A percentile compares a stretch with the other conserved stretches of the same genome.
These are phyloP conservation scores for Lysandra coridon DNA, from an alignment of 2,888 invertebrate species.

Conservation along the genomic window DNA sequence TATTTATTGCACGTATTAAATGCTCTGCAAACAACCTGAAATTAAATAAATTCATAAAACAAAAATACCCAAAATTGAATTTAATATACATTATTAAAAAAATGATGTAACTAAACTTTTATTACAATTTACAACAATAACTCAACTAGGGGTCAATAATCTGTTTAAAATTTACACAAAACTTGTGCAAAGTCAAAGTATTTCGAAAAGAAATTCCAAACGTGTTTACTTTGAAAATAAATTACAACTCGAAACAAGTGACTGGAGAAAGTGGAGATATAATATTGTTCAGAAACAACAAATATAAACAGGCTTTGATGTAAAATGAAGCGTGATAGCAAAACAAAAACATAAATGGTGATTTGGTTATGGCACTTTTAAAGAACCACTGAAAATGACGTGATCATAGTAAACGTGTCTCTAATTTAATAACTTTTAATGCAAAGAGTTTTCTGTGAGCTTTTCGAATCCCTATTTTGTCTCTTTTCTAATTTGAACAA, in stretches of 20 bases:
- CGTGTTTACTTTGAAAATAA: background rate
- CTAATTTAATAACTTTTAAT: too few relatives aligned
- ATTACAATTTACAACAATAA: background rate
- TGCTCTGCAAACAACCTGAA: too few relatives aligned
- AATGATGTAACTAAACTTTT: too few relatives aligned
- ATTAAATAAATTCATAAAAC: too few relatives aligned
- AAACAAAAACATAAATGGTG: background rate
- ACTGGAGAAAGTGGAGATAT: background rate
- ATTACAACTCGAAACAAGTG: background rate
- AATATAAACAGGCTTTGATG: background rate
- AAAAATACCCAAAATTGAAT: too few relatives aligned
- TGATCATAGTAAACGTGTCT: background rate
- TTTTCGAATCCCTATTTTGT: too few relatives aligned
- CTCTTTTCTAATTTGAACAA: too few relatives aligned
- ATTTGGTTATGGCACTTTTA: background rate
- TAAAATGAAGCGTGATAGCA: background rate
- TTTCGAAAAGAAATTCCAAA: background rate
- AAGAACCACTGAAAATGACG: too few relatives aligned
- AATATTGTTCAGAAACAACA: background rate
- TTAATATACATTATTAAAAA: too few relatives aligned
- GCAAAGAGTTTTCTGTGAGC: too few relatives aligned
- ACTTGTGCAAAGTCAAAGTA: background rate
- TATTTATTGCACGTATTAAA: too few relatives aligned
- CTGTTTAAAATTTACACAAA: background rate
- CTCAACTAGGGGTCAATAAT: background rate